Base-by-base conservation (phyloP, 2,113 vertebrate genomes). In the Bubo scandiacus region DNA sequence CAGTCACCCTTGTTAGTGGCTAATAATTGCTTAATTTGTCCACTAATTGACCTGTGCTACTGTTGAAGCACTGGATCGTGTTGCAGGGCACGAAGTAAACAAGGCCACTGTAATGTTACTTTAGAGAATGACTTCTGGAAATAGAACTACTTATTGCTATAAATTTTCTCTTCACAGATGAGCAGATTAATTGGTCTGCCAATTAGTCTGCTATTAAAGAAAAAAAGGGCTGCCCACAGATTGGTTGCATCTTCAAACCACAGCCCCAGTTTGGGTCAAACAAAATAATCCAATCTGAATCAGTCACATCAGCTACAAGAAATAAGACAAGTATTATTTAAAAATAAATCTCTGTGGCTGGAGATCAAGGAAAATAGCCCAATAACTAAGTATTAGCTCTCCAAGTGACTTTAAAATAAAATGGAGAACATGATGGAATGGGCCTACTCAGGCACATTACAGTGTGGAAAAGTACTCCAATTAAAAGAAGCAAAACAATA, bases 1-100 rank as follows among this genome's bases (percentile, higher is more conserved):
- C 98, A 98, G 98, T 97, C 96, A 93, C 98, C 98, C 98, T 99
- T 98, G 98, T 99, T 99, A 99, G 96, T 97, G 92, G 92, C 98
- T 99, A 99, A 99, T 98, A 98, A 98, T 98, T 98, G 97, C 98
- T 98, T 98, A 98, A 98, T 98, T 98, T 98, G 98, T 98, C 98
- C 98, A 98, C 97, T 99, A 98, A 98, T 99, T 98, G 98, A 99
- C 98, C 98, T 98, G 95, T 94, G 98, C 97, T 98, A 98, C 98
- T 85, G 8, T 93, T 93, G 97, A 94, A 88, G 96, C 96, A 91
- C 94, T 98, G 97, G 95, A 98, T 98, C 97, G 57, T 98, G 97
- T 96, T 98, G 95, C 96, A 97, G 98, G 90, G 96, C 94, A 97
- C 47, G 57, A 97, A 96, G 97, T 97, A 98, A 98, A 98, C 96